Base-by-base conservation (phyloP, 2,113 vertebrate genomes). In the Prunella himalayana region DNA sequence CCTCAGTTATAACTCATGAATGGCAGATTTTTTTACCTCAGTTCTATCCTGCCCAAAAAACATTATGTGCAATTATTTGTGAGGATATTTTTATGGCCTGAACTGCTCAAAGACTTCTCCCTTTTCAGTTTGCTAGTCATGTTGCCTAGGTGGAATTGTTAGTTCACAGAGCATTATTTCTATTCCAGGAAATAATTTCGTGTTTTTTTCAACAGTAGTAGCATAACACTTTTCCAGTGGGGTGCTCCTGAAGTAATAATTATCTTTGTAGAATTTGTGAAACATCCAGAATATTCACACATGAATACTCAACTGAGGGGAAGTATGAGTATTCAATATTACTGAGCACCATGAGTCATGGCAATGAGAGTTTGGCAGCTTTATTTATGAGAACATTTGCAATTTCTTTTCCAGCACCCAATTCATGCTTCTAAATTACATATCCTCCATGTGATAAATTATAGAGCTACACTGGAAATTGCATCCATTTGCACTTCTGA, bases 371-470 rank as follows among this genome's bases (percentile, higher is more conserved):
- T 90, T 94, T 96, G 95, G 88, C 86, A 96, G 93, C 77, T 93
- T 93, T 97, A 96, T 93, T 96, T 93, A 96, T 95, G 88, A 96
- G 92, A 97, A 90, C 65, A 93, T 91, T 95, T 92, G 88, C 88
- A 93, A 90, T 95, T 96, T 84, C 86, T 94, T 95, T 91, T 65
- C 76, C 92, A 92, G 73, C 37, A 93, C 49, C 82, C 88, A 96
- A 51, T 82, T 92, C 90, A 79, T 72, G 77, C 41, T 90, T 86
- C 69, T 78, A 88, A 94, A 96, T 92, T 86, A 92, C 83, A 92
- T 56, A 86, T 88, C 69, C 56, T 82, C 45, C 50, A 45, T 88
- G 64, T 82, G 86, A 96, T 86, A 95, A 95, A 95, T 95, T 86
- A 86, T 64, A 93, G 39, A 72, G 61, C 77, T 93, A 54, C 77